Evolutionary conservation across 37 sponge, comb jelly and placozoan species (phyloP).

Genomic region (Aplysina aerophoba): DNA sequence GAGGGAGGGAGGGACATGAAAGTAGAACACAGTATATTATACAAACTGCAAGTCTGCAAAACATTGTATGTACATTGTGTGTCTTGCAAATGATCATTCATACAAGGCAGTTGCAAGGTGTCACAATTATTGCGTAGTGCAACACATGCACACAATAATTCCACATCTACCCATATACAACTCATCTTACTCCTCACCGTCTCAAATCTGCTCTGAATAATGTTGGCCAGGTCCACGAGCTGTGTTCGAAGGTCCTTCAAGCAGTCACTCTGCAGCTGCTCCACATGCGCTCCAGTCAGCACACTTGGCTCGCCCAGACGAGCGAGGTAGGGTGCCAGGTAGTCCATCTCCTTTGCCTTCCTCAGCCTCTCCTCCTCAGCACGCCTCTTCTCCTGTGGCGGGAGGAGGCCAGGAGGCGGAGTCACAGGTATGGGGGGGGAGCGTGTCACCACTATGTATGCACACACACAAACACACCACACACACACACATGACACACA

Average conservation of each 20-base stretch:
- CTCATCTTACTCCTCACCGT: constrained; percentile 53
- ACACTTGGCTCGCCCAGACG: constrained; percentile 76
- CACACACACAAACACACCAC: constrained; percentile 9
- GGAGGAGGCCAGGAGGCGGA: background rate
- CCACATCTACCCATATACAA: background rate
- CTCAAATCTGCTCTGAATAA: constrained; percentile 88
- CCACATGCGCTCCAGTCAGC: constrained; percentile 48
- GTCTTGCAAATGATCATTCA: too few species aligned
- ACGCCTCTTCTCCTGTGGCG: constrained; percentile 57
- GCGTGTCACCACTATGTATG: background rate
- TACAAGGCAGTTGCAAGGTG: too few species aligned
- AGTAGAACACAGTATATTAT: too few species aligned
- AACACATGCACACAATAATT: background rate
- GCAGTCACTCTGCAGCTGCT: constrained; percentile 73
- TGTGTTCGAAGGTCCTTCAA: constrained; percentile 76
- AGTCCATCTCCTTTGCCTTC: constrained; percentile 94
- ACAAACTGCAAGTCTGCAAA: too few species aligned
- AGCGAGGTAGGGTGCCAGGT: constrained; percentile 94
- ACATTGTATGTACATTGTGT: too few species aligned
- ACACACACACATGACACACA: constrained; percentile 40
- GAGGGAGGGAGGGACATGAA: too few species aligned
- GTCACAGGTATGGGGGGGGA: background rate
- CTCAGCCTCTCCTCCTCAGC: constrained; percentile 87
- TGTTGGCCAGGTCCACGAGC: constrained; percentile 89
- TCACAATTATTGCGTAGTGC: too few species aligned